These are phyloP conservation scores for Hyposoter dolosus DNA, from an alignment of 2,888 invertebrate genomes.

Conservation along the genomic window DNA sequence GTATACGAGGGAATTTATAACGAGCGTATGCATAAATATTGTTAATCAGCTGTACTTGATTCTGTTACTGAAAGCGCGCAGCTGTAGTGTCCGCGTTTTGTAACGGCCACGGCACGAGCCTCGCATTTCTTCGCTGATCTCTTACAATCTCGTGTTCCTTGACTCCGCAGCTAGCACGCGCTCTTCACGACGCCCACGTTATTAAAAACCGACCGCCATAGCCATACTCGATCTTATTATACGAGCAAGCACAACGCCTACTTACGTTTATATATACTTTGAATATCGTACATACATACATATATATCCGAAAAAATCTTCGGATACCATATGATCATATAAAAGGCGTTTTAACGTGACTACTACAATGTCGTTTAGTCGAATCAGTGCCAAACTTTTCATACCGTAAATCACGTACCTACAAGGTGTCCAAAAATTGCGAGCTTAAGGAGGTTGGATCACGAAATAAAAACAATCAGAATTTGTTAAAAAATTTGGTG, in stretches of 20 bases:
- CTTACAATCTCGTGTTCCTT: conserved; percentile 33
- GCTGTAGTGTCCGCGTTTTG: conserved; percentile 60
- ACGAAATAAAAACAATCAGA: too few relatives aligned
- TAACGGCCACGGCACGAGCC: conserved; percentile 63
- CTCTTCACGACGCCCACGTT: conserved; percentile 51
- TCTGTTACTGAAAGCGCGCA: conserved; percentile 61
- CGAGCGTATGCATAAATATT: conserved; percentile 37
- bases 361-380: neutral
- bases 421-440: neutral
- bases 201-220: conserved; percentile 50
- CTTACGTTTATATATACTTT: conserved; percentile 37
- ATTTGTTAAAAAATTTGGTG: too few relatives aligned
- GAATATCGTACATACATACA: conserved; percentile 14
- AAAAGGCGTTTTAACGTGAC: conserved; percentile 27
- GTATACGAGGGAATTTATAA: neutral
- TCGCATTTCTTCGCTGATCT: conserved; percentile 56
- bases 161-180: conserved; percentile 39
- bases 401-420: neutral
- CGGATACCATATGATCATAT: conserved; percentile 1
- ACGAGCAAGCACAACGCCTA: conserved; percentile 50
- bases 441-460: too few relatives aligned
- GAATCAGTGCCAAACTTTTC: conserved; percentile 2
- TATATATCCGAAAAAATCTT: conserved; percentile 6
- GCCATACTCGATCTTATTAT: conserved; percentile 45
- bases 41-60: conserved; percentile 68